phyloP scores from a whole-genome alignment of 2,888 invertebrate species.

The Spodoptera exigua region DNA sequence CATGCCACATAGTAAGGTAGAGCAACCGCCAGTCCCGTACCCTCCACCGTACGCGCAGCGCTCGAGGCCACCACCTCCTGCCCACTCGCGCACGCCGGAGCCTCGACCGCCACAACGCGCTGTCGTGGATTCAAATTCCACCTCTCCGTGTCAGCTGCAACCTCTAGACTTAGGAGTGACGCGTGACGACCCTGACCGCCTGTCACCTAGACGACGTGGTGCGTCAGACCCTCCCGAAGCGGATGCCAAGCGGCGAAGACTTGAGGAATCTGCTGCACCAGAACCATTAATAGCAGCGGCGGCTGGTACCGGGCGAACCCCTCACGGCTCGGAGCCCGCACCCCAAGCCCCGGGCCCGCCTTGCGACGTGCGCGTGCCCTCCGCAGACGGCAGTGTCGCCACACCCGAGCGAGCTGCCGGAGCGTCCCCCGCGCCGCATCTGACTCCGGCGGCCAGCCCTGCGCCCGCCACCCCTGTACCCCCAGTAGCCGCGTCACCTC shows the following conservation, averaged over 20 bases:
- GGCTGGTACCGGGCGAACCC: conserved; percentile 92
- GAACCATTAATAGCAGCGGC: conserved; percentile 93
- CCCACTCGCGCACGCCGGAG: conserved; percentile 87
- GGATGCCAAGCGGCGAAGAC: conserved; percentile 90
- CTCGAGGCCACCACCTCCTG: conserved; percentile 88
- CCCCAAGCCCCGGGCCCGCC: conserved; percentile 84
- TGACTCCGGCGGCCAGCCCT: conserved; percentile 80
- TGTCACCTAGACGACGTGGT: conserved; percentile 91
- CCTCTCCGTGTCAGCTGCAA: conserved; percentile 92
- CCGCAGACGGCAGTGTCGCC: conserved; percentile 90
- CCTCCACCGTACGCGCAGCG: conserved; percentile 80
- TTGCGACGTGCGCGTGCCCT: conserved; percentile 89
- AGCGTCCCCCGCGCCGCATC: conserved; percentile 80
- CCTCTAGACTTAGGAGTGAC: conserved; percentile 93
- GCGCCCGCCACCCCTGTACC: conserved; percentile 82
- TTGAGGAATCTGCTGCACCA: conserved; percentile 91
- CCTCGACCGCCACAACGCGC: conserved; percentile 83
- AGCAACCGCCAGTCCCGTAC: conserved; percentile 82
- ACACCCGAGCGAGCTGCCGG: conserved; percentile 87
- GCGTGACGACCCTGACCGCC: conserved; percentile 89
- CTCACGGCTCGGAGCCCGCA: conserved; percentile 87
- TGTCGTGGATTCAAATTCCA: conserved; percentile 72
- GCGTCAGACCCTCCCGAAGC: conserved; percentile 90
- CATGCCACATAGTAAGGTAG: conserved; percentile 89
- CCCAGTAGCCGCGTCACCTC: conserved; percentile 73